Evolutionary conservation across 2,797 vertebrate species (phyloP), one percentile per base, ranked within the genome.

Genomic region (Gila robusta): DNA sequence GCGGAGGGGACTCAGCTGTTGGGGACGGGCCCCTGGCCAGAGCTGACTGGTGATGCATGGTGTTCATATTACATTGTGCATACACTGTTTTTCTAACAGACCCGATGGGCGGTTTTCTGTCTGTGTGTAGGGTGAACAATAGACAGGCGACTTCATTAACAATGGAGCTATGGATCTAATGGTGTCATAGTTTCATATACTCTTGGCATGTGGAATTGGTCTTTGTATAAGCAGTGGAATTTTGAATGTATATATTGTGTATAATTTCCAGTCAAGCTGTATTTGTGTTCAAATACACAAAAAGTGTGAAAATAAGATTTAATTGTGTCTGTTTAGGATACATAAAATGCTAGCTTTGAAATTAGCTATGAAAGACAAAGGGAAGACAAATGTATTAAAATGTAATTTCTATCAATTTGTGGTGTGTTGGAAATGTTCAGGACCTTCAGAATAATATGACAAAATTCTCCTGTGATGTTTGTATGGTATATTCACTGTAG

Each of bases 61-160:
- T 89, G 92, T 87, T 88, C 81, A 84, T 88, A 88, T 88, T 81
- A 64, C 71, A 74, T 83, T 89, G 87, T 89, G 87, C 91, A 90
- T 92, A 94, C 92, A 92, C 90, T 92, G 89, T 93, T 94, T 90
- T 94, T 96, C 95, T 95, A 96, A 93, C 89, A 91, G 92, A 91
- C 91, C 85, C 93, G 93, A 93, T 95, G 94, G 94, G 93, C 92
- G 93, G 94, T 96, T 96, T 96, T 95, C 96, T 90, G 93, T 94
- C 91, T 95, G 92, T 92, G 73, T 92, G 91, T 86, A 79, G 82
- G 91, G 88, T 90, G 86, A 73, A 86, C 84, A 86, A 89, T 81
- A 88, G 89, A 85, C 82, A 81, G 64, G 23, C 78, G 23, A 41
- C 37, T 59, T 88, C 89, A 90, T 89, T 86, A 83, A 81, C 87